phyloP scores from a whole-genome alignment of 2,113 vertebrate species.

The Cyphomyrus plagiostoma region DNA sequence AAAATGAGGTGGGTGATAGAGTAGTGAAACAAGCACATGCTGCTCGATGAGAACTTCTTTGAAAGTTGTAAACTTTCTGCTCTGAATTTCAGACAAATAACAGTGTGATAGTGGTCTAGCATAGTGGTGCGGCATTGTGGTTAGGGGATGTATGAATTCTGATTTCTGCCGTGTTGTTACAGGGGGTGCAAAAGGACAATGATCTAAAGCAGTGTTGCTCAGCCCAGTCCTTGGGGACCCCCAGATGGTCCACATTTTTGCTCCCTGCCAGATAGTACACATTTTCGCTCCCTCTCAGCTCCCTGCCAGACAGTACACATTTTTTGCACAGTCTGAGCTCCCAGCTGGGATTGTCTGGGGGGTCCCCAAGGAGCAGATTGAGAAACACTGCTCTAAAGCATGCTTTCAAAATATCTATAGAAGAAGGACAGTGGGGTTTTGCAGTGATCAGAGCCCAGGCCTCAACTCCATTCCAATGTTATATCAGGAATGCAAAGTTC shows the following conservation, averaged over 20 bases:
- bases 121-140: not conserved
- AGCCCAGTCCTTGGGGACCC: not conserved
- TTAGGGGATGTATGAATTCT: not conserved
- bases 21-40: not conserved
- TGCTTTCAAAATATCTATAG: not conserved
- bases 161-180: not conserved
- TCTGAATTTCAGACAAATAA: not conserved
- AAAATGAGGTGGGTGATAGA: not conserved
- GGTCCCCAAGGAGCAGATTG: not conserved
- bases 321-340: not conserved
- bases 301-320: not conserved
- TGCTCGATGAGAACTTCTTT: not conserved
- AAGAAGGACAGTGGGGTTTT: not conserved
- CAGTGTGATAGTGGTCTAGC: not conserved
- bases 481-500: not conserved
- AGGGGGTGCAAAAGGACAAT: not conserved
- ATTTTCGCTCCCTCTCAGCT: not conserved
- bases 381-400: not conserved
- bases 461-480: not conserved
- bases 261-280: not conserved
- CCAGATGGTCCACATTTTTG: not conserved
- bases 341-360: not conserved
- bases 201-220: not conserved
- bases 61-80: not conserved
- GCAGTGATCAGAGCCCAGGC: not conserved